Evolutionary conservation across 2,797 vertebrate species (phyloP).

Genomic region (Cyclopterus lumpus): DNA sequence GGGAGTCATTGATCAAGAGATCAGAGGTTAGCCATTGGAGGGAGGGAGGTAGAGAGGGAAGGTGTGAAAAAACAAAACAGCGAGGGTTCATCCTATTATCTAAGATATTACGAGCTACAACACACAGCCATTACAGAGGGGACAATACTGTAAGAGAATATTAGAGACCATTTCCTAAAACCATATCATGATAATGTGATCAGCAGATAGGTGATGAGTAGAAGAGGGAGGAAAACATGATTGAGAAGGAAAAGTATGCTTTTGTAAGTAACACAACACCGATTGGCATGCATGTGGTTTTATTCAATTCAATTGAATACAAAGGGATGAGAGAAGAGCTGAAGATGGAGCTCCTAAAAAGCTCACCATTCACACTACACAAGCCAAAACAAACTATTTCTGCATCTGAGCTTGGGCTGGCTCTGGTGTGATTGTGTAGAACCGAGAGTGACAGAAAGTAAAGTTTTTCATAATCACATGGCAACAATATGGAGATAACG

Average conservation of each 20-base stretch:
- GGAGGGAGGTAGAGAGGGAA: neutral
- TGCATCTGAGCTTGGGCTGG: neutral
- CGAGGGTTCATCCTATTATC: neutral
- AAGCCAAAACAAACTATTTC: conserved; percentile 8
- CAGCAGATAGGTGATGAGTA: neutral
- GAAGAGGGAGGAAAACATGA: neutral
- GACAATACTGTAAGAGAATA: neutral
- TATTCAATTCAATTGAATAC: conserved; percentile 10
- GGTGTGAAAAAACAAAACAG: neutral
- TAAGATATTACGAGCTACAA: neutral
- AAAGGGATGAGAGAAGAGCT: neutral
- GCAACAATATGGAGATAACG: neutral
- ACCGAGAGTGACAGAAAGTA: neutral
- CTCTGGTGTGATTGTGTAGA: neutral
- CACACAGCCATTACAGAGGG: neutral
- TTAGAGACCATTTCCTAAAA: neutral
- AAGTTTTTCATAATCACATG: neutral
- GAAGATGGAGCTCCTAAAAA: neutral
- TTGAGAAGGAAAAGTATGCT: neutral
- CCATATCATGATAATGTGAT: neutral
- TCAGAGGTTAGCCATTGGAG: neutral
- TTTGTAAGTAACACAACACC: neutral
- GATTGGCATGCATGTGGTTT: neutral
- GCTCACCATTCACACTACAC: neutral
- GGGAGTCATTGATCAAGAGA: conserved; percentile 8